Base-by-base conservation (phyloP, 2,888 invertebrate genomes). In the Cordilura impudica region DNA sequence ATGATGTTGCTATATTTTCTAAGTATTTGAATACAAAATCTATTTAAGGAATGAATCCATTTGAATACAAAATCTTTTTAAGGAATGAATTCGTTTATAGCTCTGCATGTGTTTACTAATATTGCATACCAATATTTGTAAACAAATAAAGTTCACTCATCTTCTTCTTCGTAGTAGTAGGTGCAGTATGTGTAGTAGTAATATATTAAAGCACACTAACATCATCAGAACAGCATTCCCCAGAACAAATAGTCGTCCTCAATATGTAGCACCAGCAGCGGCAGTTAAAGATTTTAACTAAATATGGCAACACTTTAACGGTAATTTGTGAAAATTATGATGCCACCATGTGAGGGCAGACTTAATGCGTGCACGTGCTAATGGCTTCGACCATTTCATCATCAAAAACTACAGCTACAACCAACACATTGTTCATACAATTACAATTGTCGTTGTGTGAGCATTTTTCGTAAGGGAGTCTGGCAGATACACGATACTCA, bases 351-450 rank as follows among this genome's bases (percentile, higher is more conserved):
- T 75, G 81, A 72, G 75, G 70, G 81, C 73, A 79, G 80, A 78
- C 65, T 81, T 82, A 89, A 88, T 88, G 88, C 86, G 86, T 88
- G 88, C 89, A 89, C 89, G 89, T 89, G 89, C 86, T 89, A 89
- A 89, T 88, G 87, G 87, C 83, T 81, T 78, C 81, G 79, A 82
- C 82, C 83, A 79, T 82, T 82, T 75, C 81, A 81, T 82, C 83
- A 78, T 75, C 35, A 31, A 23, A 43, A 66, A 49, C 35, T 63
- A 51, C 19, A 43, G 2, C n/a, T n/a, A 4, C n/a, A n/a, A 61
- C 21, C 29, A 29, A n/a, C 14, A 39, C 26, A 69, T 47, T 75
- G 54, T 39, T 63, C 29, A 49, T 49, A 47, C 45, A 54, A 51
- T 39, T 49, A 47, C 45, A 54, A 51, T 39, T 66, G 29, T 58